Percentiles rank a stretch among this genome's conserved stretches.
phyloP scores from a whole-genome alignment of 2,113 vertebrate genomes.

The Aythya baeri region DNA sequence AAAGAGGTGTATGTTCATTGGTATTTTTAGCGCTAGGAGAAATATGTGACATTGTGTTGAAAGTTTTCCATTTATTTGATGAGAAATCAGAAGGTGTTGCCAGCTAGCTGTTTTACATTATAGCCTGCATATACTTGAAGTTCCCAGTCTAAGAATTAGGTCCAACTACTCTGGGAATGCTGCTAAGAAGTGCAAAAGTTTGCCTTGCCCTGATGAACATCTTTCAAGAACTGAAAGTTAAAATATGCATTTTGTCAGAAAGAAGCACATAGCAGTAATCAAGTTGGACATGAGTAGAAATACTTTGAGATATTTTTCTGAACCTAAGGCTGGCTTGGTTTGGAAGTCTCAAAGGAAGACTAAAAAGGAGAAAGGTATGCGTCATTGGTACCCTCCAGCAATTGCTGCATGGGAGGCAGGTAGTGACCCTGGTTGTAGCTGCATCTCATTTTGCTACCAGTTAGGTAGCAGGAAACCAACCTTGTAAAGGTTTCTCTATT shows the following conservation, averaged over 20 bases:
- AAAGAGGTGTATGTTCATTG: not conserved
- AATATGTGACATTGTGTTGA: not conserved
- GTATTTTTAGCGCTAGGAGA: slow-evolving; percentile 16
- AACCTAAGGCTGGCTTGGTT: not conserved
- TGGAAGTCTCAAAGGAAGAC: not conserved
- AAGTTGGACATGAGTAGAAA: not conserved
- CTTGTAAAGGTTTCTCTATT: not conserved
- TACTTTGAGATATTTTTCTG: not conserved
- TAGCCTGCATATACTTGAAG: not conserved
- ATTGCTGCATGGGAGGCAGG: not conserved
- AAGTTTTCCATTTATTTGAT: slow-evolving; percentile 28
- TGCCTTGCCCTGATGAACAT: not conserved
- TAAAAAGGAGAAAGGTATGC: not conserved
- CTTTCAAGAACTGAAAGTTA: not conserved
- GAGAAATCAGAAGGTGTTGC: not conserved
- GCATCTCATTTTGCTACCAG: not conserved
- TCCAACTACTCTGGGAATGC: not conserved
- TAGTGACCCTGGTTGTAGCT: not conserved
- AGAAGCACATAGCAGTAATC: not conserved
- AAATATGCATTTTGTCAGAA: not conserved
- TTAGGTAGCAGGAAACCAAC: not conserved
- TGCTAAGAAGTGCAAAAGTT: not conserved
- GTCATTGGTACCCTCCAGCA: not conserved
- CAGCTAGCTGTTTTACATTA: not conserved
- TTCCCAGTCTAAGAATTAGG: not conserved